Conservation (phyloP, 2,888 invertebrate genomes). For the Pandemis heparana region DNA sequence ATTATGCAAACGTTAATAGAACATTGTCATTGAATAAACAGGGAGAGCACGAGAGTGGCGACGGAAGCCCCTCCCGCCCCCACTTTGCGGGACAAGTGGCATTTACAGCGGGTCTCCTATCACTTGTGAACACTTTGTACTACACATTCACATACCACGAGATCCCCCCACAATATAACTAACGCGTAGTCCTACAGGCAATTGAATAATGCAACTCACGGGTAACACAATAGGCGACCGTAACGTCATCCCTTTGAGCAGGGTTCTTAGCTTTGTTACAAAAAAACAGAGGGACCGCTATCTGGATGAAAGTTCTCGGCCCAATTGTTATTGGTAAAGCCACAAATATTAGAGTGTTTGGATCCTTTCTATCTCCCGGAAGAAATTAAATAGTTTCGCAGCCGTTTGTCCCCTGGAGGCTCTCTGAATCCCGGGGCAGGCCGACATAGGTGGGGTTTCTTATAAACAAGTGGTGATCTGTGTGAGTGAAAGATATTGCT, state of each 20-base stretch:
- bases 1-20: constrained; percentile 44
- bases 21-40: constrained; percentile 42
- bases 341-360: constrained; percentile 40
- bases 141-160: constrained; percentile 49
- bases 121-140: constrained; percentile 65
- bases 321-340: constrained; percentile 40
- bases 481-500: neutral
- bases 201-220: constrained; percentile 61
- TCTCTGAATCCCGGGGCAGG: constrained; percentile 24
- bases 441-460: neutral
- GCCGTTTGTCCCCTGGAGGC: constrained; percentile 33
- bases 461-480: neutral
- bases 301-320: constrained; percentile 30
- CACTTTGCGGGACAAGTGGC: constrained; percentile 43
- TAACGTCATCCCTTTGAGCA: constrained; percentile 50
- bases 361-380: constrained; percentile 38
- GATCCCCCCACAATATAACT: constrained; percentile 50
- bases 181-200: constrained; percentile 53
- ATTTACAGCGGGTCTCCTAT: constrained; percentile 50
- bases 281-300: constrained; percentile 48
- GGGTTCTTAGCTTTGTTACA: constrained; percentile 48
- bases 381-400: constrained; percentile 43
- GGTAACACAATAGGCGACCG: constrained; percentile 51
- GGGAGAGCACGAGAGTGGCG: constrained; percentile 39
- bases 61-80: constrained; percentile 39